These are phyloP conservation scores for Autographa gamma DNA, from an alignment of 2,888 invertebrate genomes.

Conservation along the genomic window DNA sequence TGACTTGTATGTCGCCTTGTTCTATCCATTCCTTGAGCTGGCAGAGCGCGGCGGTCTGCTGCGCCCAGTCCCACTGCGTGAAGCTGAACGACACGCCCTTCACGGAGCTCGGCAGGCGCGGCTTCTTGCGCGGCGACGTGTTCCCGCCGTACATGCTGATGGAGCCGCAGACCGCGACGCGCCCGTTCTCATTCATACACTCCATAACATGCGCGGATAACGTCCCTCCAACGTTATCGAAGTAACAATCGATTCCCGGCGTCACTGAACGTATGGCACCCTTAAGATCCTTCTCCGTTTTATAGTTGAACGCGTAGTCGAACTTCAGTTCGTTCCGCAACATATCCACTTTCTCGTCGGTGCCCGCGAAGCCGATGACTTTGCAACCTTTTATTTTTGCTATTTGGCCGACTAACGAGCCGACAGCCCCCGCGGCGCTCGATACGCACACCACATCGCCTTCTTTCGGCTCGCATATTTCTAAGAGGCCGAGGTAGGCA, in stretches of 20 bases:
- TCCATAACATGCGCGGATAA: slow-evolving; percentile 85
- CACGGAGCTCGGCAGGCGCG: slow-evolving; percentile 48
- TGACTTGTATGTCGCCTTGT: slow-evolving; percentile 64
- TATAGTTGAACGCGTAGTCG: slow-evolving; percentile 91
- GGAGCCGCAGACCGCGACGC: slow-evolving; percentile 90
- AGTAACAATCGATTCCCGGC: slow-evolving; percentile 91
- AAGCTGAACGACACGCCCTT: slow-evolving; percentile 65
- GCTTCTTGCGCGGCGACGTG: slow-evolving; percentile 22
- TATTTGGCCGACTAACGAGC: slow-evolving; percentile 92
- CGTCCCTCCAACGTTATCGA: slow-evolving; percentile 92
- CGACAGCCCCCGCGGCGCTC: slow-evolving; percentile 92
- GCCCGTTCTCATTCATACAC: slow-evolving; percentile 89
- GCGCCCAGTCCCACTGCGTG: slow-evolving; percentile 66
- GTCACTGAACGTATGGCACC: slow-evolving; percentile 87
- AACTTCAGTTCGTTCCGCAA: slow-evolving; percentile 89
- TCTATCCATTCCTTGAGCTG: slow-evolving; percentile 66
- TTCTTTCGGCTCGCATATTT: slow-evolving; percentile 90
- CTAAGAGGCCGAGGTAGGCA: slow-evolving; percentile 72
- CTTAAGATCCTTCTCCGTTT: slow-evolving; percentile 82
- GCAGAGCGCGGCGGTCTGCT: slow-evolving; percentile 58
- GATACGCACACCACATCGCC: slow-evolving; percentile 91
- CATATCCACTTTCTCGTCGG: slow-evolving; percentile 90
- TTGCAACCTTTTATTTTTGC: slow-evolving; percentile 68
- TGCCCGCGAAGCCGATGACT: slow-evolving; percentile 88
- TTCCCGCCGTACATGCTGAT: slow-evolving; percentile 87